phyloP scores from a whole-genome alignment of 1,140 invertebrate genomes.

The Phymastichus coffea region DNA sequence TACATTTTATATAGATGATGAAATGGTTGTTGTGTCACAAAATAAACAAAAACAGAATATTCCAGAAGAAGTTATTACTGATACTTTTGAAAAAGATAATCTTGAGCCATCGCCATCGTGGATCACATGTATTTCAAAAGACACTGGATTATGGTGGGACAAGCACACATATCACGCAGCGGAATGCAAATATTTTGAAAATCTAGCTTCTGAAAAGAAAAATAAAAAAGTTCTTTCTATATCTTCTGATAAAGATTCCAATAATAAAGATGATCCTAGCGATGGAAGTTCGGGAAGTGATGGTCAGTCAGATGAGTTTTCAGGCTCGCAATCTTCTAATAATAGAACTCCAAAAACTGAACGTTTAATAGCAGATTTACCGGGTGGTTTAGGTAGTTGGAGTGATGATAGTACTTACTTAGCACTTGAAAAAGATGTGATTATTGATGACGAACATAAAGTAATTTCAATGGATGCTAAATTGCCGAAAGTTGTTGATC shows the following conservation, averaged over 20 bases:
- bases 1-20: slow-evolving; percentile 19
- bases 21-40: slow-evolving; percentile 24
- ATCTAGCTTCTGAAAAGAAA: slow-evolving; percentile 41
- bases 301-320: not conserved
- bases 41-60: slow-evolving; percentile 15
- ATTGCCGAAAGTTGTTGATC: slow-evolving; percentile 19
- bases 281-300: slow-evolving; percentile 60
- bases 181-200: slow-evolving; percentile 60
- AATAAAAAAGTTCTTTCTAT: not conserved
- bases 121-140: slow-evolving; percentile 44
- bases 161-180: slow-evolving; percentile 65
- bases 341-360: slow-evolving; percentile 53
- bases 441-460: slow-evolving; percentile 31
- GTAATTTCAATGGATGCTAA: slow-evolving; percentile 13
- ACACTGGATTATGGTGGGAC: slow-evolving; percentile 63
- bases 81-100: slow-evolving; percentile 2
- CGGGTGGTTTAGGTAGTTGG: slow-evolving; percentile 79
- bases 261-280: slow-evolving; percentile 62
- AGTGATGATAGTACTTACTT: slow-evolving; percentile 81
- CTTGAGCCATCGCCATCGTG: slow-evolving; percentile 10
- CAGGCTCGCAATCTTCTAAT: not conserved
- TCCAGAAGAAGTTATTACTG: slow-evolving; percentile 20
- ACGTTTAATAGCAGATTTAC: slow-evolving; percentile 70
- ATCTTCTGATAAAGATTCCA: slow-evolving; percentile 32
- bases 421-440: slow-evolving; percentile 45